Conservation (phyloP, 2,888 invertebrate species). For the Phortica okadai region DNA sequence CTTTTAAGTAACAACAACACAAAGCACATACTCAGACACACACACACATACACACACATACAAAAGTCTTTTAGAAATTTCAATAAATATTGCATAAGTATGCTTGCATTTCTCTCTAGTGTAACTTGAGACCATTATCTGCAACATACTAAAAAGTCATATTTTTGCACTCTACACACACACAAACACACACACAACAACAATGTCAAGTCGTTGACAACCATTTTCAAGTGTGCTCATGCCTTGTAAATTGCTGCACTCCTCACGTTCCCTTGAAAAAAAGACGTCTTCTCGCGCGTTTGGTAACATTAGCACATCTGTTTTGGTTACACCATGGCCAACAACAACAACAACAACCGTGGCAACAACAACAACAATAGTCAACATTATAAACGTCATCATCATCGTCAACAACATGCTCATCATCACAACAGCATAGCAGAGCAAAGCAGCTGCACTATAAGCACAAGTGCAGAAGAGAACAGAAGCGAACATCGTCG, state of each 20-base stretch:
- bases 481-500: neutral
- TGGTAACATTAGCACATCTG: neutral
- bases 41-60: too few species aligned
- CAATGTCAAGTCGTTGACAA: slow-evolving; percentile 68
- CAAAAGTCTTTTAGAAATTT: neutral
- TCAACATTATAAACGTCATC: neutral
- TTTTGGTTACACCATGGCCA: slow-evolving; percentile 1
- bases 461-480: neutral
- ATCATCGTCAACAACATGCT: neutral
- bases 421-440: neutral
- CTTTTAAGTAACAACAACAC: neutral
- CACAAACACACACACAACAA: slow-evolving; percentile 40
- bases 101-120: neutral
- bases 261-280: slow-evolving; percentile 25
- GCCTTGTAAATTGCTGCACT: slow-evolving; percentile 32
- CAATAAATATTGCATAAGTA: neutral
- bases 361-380: too few species aligned
- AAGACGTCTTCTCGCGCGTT: too few species aligned
- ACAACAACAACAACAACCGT: neutral
- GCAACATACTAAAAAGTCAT: slow-evolving; percentile 59
- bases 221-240: slow-evolving; percentile 54
- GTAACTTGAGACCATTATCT: slow-evolving; percentile 33
- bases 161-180: slow-evolving; percentile 56
- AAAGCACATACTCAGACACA: neutral
- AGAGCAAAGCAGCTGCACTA: neutral